Percentiles rank a stretch among this genome's conserved stretches.
phyloP scores from a whole-genome alignment of 2,797 vertebrate genomes.

The Hypotaenidia philippensis region DNA sequence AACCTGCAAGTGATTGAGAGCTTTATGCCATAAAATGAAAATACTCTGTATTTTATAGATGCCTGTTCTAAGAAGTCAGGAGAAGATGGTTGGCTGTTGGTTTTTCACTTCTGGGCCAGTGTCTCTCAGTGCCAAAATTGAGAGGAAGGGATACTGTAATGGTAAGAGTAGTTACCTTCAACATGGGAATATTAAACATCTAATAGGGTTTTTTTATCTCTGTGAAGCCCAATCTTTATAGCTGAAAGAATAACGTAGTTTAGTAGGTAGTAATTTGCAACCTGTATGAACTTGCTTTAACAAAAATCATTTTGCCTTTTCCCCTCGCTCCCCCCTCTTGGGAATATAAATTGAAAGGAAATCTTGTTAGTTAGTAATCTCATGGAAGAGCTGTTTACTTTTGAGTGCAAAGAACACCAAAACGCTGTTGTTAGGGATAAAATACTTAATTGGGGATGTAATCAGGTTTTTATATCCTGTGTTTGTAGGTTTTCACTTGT shows the following conservation, averaged over 20 bases:
- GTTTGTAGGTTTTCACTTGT: neutral
- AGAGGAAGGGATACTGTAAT: conserved; percentile 87
- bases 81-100: conserved; percentile 88
- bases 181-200: neutral
- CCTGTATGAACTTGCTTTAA: neutral
- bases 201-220: neutral
- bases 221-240: neutral
- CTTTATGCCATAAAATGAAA: conserved; percentile 18
- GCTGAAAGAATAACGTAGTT: neutral
- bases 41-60: conserved; percentile 72
- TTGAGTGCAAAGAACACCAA: neutral
- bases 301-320: neutral
- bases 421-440: neutral
- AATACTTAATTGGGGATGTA: neutral
- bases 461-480: neutral
- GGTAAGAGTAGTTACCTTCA: conserved; percentile 77
- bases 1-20: neutral
- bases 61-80: conserved; percentile 81
- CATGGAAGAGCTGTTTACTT: neutral
- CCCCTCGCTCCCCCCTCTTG: neutral
- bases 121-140: conserved; percentile 86
- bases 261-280: neutral
- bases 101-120: conserved; percentile 86
- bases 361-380: neutral
- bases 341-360: neutral